Conservation (phyloP, 1,140 invertebrate genomes). For the Ips nitidus region DNA sequence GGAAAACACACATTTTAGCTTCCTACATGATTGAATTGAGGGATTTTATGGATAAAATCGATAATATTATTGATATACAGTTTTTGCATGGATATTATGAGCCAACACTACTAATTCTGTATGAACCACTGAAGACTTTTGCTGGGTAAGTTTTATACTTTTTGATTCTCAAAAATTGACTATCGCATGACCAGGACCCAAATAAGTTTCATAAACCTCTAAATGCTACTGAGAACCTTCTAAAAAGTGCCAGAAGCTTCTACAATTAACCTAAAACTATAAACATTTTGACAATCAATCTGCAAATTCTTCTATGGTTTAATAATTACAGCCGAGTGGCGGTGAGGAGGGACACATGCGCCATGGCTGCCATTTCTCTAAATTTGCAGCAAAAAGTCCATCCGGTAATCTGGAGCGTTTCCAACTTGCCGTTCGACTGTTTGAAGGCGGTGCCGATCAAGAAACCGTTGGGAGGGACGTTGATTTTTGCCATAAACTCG, state of each 20-base stretch:
- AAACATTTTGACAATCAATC: too few relatives aligned
- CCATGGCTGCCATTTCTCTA: constrained; percentile 93
- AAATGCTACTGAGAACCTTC: too few relatives aligned
- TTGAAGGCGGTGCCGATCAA: constrained; percentile 83
- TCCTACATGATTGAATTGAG: constrained; percentile 90
- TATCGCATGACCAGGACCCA: too few relatives aligned
- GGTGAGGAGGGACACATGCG: constrained; percentile 93
- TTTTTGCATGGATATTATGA: constrained; percentile 99
- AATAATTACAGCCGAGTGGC: constrained; percentile 69
- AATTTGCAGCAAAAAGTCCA: constrained; percentile 96
- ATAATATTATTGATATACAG: constrained; percentile 95
- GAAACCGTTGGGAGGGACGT: constrained; percentile 90
- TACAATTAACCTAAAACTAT: too few relatives aligned
- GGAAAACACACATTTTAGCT: constrained; percentile 75
- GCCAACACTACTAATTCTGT: constrained; percentile 93
- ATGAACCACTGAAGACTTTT: constrained; percentile 97
- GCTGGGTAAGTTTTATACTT: constrained; percentile 71
- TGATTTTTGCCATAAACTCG: constrained; percentile 91
- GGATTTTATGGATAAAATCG: constrained; percentile 87
- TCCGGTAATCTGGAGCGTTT: constrained; percentile 95
- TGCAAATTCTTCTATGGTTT: neutral
- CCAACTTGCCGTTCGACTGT: constrained; percentile 93
- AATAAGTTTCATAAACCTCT: too few relatives aligned
- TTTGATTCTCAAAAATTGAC: too few relatives aligned
- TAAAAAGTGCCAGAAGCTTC: too few relatives aligned